phyloP scores from a whole-genome alignment of 2,797 vertebrate genomes.

The Galagoides demidoff region DNA sequence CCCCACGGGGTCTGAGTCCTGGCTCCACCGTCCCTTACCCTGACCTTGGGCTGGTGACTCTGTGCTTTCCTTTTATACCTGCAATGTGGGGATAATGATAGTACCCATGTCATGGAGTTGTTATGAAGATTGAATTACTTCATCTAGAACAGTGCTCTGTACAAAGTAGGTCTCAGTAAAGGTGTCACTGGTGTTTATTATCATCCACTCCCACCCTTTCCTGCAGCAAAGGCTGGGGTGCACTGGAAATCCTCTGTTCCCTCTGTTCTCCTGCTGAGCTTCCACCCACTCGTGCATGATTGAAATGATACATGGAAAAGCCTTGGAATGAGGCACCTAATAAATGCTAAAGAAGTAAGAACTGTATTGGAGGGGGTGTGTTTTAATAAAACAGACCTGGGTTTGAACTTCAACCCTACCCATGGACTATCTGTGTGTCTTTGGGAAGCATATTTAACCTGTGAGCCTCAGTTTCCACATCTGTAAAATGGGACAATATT shows the following conservation, averaged over 20 bases:
- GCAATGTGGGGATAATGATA: not conserved
- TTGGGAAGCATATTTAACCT: not conserved
- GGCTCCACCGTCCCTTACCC: not conserved
- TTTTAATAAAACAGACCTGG: constrained; percentile 14
- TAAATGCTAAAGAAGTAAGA: not conserved
- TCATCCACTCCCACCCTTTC: not conserved
- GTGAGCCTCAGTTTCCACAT: not conserved
- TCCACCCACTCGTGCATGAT: fast-evolving
- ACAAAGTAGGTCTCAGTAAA: not conserved
- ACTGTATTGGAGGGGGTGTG: not conserved
- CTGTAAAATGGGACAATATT: not conserved
- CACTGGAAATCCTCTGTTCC: fast-evolving
- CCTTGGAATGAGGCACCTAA: not conserved
- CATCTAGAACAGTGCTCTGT: not conserved
- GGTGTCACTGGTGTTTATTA: not conserved
- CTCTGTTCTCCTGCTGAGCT: not conserved
- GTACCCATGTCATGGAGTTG: fast-evolving
- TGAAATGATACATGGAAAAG: not conserved
- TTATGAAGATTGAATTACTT: not conserved
- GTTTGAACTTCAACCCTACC: not conserved
- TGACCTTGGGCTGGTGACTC: not conserved
- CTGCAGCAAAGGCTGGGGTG: not conserved
- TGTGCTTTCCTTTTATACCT: not conserved
- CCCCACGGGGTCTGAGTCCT: not conserved
- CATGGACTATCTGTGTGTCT: not conserved